Conservation (phyloP, 2,797 vertebrate species). For the Onychomys torridus region DNA sequence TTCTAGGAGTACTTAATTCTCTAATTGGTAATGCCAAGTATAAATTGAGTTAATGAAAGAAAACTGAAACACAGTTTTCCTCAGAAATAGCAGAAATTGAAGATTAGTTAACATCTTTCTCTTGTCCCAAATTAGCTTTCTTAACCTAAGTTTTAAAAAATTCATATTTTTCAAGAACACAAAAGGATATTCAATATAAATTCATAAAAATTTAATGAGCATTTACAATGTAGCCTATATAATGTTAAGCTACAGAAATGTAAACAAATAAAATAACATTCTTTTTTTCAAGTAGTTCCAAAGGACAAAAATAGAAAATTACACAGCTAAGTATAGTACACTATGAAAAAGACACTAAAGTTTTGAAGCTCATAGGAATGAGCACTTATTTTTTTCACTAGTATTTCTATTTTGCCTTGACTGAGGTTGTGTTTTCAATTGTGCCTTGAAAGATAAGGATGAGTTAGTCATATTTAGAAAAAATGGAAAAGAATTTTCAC, state of each 20-base stretch:
- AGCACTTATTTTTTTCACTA: constrained; percentile 11
- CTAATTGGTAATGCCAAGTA: constrained; percentile 63
- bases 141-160: constrained; percentile 3
- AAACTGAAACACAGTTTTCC: constrained; percentile 32
- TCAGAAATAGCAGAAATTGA: constrained; percentile 46
- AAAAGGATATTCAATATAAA: constrained; percentile 15
- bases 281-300: not conserved
- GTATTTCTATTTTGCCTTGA: constrained; percentile 33
- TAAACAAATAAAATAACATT: constrained; percentile 6
- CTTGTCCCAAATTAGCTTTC: not conserved
- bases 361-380: not conserved
- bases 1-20: constrained; percentile 53
- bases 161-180: not conserved
- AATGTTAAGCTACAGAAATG: not conserved
- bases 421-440: constrained; percentile 18
- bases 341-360: not conserved
- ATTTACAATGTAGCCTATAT: not conserved
- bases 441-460: not conserved
- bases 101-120: constrained; percentile 8
- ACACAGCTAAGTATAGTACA: not conserved
- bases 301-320: constrained; percentile 8
- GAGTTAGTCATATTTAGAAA: not conserved
- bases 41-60: constrained; percentile 59
- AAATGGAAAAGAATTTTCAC: not conserved
- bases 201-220: not conserved